A percentile compares a stretch with the other conserved stretches of the same genome.
phyloP scores from a whole-genome alignment of 2,888 invertebrate species.

The Drosophila longiperda region DNA sequence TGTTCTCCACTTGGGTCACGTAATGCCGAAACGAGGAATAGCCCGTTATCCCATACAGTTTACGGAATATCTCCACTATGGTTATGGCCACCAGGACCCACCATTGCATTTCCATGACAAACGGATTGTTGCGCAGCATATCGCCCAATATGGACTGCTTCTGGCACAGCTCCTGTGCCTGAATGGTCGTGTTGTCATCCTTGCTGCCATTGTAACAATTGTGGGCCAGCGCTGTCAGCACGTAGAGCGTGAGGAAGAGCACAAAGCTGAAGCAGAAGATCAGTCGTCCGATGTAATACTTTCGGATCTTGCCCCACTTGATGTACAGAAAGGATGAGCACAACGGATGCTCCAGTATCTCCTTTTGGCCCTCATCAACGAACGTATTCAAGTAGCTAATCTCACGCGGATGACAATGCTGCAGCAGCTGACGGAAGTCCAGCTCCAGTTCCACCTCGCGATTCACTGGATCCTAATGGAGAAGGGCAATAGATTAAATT shows the following conservation, averaged over 20 bases:
- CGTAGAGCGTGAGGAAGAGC: slow-evolving; percentile 92
- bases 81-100: slow-evolving; percentile 92
- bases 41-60: slow-evolving; percentile 92
- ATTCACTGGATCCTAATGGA: slow-evolving; percentile 88
- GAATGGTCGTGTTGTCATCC: slow-evolving; percentile 90
- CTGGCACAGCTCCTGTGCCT: slow-evolving; percentile 91
- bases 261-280: slow-evolving; percentile 92
- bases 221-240: slow-evolving; percentile 92
- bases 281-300: slow-evolving; percentile 93
- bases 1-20: slow-evolving; percentile 92
- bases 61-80: slow-evolving; percentile 91
- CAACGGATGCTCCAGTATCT: slow-evolving; percentile 93
- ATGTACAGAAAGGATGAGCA: slow-evolving; percentile 95
- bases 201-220: slow-evolving; percentile 93
- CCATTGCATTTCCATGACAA: slow-evolving; percentile 93
- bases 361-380: slow-evolving; percentile 95
- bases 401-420: slow-evolving; percentile 93
- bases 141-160: slow-evolving; percentile 92
- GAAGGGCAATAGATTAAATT: rapidly evolving
- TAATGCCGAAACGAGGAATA: slow-evolving; percentile 93
- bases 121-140: slow-evolving; percentile 90
- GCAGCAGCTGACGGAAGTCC: slow-evolving; percentile 92
- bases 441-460: slow-evolving; percentile 92
- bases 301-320: slow-evolving; percentile 95
- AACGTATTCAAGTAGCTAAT: slow-evolving; percentile 94